phyloP scores from a whole-genome alignment of 2,113 vertebrate species.

The Zosterops japonicus region DNA sequence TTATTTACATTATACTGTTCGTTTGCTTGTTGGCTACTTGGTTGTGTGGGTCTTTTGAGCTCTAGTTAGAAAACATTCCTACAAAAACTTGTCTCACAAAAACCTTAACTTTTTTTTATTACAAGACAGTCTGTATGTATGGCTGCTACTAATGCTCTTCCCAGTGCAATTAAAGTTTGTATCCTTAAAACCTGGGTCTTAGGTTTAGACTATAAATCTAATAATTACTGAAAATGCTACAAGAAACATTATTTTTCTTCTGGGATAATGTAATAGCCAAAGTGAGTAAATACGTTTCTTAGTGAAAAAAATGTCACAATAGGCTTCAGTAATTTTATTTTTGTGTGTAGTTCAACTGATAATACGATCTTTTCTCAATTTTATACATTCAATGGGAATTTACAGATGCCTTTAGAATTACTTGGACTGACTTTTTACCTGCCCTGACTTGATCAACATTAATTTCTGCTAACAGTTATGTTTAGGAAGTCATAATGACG shows the following conservation, averaged over 20 bases:
- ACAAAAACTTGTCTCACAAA: background rate
- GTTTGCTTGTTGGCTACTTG: background rate
- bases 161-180: background rate
- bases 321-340: background rate
- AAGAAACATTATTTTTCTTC: background rate
- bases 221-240: background rate
- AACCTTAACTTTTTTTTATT: background rate
- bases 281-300: background rate
- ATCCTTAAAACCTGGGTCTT: background rate
- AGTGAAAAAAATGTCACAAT: background rate
- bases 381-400: background rate
- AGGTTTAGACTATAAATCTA: background rate
- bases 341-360: background rate
- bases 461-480: background rate
- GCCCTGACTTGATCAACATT: rapidly evolving
- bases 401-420: background rate
- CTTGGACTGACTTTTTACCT: background rate
- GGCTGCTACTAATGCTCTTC: background rate
- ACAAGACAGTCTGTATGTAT: background rate
- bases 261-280: background rate
- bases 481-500: background rate
- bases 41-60: background rate
- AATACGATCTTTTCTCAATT: background rate
- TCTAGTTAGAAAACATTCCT: background rate
- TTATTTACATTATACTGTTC: background rate